Evolutionary conservation across 1,140 invertebrate species (phyloP), one percentile per base, ranked within the genome.

Genomic region (Cyrtorhinus lividipennis): DNA sequence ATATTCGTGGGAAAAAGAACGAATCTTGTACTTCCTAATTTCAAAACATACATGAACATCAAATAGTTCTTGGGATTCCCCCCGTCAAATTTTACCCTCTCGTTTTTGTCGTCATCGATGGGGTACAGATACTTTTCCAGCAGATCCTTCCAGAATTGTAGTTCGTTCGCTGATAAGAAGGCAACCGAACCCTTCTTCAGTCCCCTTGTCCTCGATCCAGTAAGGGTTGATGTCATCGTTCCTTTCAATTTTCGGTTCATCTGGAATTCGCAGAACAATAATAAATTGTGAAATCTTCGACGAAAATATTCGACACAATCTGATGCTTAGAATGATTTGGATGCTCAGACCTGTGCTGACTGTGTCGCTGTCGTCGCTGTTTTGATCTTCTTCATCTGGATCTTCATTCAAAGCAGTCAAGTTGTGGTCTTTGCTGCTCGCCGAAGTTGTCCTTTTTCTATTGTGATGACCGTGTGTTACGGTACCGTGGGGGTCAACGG

Each of bases 41-140:
- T n/a, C n/a, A n/a, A n/a, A n/a, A n/a, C n/a, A n/a, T n/a, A n/a
- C n/a, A n/a, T n/a, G n/a, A n/a, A n/a, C n/a, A n/a, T n/a, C n/a
- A n/a, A n/a, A n/a, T n/a, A n/a, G n/a, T n/a, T n/a, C n/a, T n/a
- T n/a, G n/a, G n/a, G n/a, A n/a, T n/a, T n/a, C n/a, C n/a, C n/a
- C n/a, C n/a, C n/a, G n/a, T n/a, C 5, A 38, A 38, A 38, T 38
- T 5, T 70, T 84, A 91, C 89, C 86, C 95, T 85, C 72, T 95
- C 89, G 23, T 86, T 81, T 69, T 91, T 90, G 72, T 98, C 88
- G 69, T 92, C 90, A 70, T 94, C 90, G 65, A 98, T 88, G 18
- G 95, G 95, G 72, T 86, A 88, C 2, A 98, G 77, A 79, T 97
- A 97, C 73, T 94, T 92, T 56, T 87, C 88, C 59, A 98, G 81